Conservation (phyloP, 2,888 invertebrate species). For the Dione vanillae region DNA sequence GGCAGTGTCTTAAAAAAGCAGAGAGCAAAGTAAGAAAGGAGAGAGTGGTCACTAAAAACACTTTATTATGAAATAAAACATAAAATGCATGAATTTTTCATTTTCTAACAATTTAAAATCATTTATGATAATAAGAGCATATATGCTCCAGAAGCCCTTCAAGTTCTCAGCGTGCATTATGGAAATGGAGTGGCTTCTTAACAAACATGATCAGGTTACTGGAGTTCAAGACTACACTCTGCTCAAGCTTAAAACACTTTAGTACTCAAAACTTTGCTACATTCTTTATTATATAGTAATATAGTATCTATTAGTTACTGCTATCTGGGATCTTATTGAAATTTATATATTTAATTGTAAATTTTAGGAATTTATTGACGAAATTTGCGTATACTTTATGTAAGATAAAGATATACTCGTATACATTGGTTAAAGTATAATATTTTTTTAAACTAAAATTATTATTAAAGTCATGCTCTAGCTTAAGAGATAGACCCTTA, state of each 20-base stretch:
- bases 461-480: no score
- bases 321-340: no score
- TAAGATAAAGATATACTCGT: no score
- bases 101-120: not conserved
- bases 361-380: no score
- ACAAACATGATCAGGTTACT: slow-evolving; percentile 13
- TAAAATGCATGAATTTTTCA: not conserved
- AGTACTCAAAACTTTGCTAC: not conserved
- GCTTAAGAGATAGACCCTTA: no score
- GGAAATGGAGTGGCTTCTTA: slow-evolving; percentile 17
- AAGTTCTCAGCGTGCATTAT: slow-evolving; percentile 2
- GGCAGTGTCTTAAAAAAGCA: not conserved
- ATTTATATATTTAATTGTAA: no score
- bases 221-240: slow-evolving; percentile 14
- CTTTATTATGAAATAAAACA: no score
- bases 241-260: not conserved
- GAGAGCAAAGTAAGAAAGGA: not conserved
- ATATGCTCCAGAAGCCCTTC: not conserved
- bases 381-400: no score
- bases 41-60: not conserved
- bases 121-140: slow-evolving; percentile 4
- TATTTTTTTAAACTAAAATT: no score
- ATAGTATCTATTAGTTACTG: no score
- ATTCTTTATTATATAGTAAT: not conserved
- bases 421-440: no score